Percentiles rank a stretch among this genome's conserved stretches.
phyloP scores from a whole-genome alignment of 2,888 invertebrate genomes.

The Lochmaea crataegi region DNA sequence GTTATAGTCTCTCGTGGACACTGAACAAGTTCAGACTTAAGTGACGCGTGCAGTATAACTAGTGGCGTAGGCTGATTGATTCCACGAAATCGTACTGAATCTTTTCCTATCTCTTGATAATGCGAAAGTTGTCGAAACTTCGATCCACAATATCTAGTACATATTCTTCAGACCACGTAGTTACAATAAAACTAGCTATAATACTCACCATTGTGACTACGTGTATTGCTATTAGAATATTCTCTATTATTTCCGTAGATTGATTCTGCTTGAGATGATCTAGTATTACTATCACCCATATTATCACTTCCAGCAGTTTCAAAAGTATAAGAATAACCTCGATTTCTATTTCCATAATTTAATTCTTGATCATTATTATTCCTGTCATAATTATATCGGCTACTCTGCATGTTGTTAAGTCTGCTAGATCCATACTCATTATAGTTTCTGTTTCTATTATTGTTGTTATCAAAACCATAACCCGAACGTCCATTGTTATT shows the following conservation, averaged over 20 bases:
- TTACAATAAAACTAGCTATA: too few relatives aligned
- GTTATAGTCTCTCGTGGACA: too few relatives aligned
- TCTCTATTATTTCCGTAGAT: conserved; percentile 29
- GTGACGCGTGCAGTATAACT: too few relatives aligned
- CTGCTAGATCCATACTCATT: conserved; percentile 20
- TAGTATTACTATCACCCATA: conserved; percentile 1
- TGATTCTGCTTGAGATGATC: conserved; percentile 2
- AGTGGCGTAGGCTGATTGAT: too few relatives aligned
- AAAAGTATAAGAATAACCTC: conserved; percentile 5
- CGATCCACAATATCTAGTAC: too few relatives aligned
- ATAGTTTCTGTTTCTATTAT: conserved; percentile 6
- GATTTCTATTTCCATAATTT: neutral
- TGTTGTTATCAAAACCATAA: conserved; percentile 23
- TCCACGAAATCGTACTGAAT: too few relatives aligned
- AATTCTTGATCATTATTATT: neutral
- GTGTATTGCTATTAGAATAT: conserved; percentile 5
- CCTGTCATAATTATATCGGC: neutral
- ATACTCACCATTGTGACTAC: conserved; percentile 6
- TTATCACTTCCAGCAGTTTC: neutral
- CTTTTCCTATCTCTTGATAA: too few relatives aligned
- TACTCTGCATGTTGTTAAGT: neutral
- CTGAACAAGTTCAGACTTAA: too few relatives aligned
- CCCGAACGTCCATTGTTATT: conserved; percentile 1
- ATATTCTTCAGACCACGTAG: too few relatives aligned
- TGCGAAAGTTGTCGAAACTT: too few relatives aligned